Evolutionary conservation across 1,140 invertebrate genomes (phyloP).

Genomic region (Neomicropteryx cornuta): DNA sequence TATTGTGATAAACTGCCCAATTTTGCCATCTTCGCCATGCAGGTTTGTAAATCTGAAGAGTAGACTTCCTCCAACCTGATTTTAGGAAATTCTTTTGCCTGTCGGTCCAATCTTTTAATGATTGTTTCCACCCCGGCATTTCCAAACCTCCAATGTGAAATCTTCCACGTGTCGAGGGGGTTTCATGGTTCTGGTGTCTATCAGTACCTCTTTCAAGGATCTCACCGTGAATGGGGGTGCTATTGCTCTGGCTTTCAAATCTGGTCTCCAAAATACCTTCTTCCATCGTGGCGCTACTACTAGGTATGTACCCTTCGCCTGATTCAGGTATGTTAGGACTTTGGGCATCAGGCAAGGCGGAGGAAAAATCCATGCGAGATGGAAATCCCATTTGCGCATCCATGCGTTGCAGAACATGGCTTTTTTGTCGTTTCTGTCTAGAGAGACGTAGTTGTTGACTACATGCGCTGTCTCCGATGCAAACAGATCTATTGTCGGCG

Average conservation of each 20-base stretch:
- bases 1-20: no score
- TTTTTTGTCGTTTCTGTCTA: conserved; percentile 12
- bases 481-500: conserved; percentile 17
- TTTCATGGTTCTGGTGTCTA: conserved; percentile 8
- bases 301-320: conserved; percentile 4
- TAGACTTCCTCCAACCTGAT: conserved; percentile 10
- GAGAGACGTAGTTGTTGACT: conserved; percentile 13
- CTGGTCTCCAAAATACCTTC: conserved; percentile 16
- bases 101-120: conserved; percentile 4
- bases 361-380: conserved; percentile 17
- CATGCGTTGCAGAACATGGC: conserved; percentile 17
- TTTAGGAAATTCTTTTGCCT: conserved; percentile 5
- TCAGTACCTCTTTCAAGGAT: conserved; percentile 10
- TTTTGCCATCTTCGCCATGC: conserved; percentile 11
- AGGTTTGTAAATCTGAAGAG: conserved; percentile 9
- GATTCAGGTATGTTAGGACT: conserved; percentile 16
- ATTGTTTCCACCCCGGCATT: conserved; percentile 11
- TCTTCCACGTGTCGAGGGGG: conserved; percentile 5
- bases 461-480: conserved; percentile 13
- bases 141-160: conserved; percentile 13
- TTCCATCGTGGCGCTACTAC: conserved; percentile 16
- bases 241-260: conserved; percentile 10
- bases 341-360: conserved; percentile 16
- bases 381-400: conserved; percentile 16
- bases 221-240: conserved; percentile 11